Evolutionary conservation across 2,113 vertebrate genomes (phyloP).

Genomic region (Perca schrenkii): DNA sequence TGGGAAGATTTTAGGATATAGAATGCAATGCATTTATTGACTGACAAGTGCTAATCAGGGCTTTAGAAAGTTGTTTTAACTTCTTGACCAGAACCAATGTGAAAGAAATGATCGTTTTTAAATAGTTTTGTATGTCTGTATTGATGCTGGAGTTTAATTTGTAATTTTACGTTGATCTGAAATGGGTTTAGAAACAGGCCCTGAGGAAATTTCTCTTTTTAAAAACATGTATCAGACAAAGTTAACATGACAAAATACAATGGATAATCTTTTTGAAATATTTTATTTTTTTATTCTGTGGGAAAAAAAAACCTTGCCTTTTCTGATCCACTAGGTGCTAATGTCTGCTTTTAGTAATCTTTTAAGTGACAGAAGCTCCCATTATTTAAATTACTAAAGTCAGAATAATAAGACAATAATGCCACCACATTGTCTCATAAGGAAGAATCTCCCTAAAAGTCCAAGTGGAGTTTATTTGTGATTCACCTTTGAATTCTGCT

Average conservation of each 20-base stretch:
- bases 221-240: conserved; percentile 27
- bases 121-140: conserved; percentile 27
- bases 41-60: conserved; percentile 35
- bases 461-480: neutral
- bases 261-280: conserved; percentile 32
- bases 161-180: conserved; percentile 37
- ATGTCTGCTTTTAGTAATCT: neutral
- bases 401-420: neutral
- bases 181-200: neutral
- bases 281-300: neutral
- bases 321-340: neutral
- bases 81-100: conserved; percentile 51
- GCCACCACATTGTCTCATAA: neutral
- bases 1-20: conserved; percentile 38
- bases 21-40: conserved; percentile 41
- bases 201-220: conserved; percentile 31
- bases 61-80: conserved; percentile 41
- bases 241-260: conserved; percentile 49
- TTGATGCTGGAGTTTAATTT: conserved; percentile 28
- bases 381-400: neutral
- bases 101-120: conserved; percentile 43
- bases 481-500: neutral
- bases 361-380: neutral
- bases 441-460: neutral
- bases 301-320: neutral